Base-by-base conservation (phyloP, 2,797 vertebrate genomes). In the Chaunax sp. region DNA sequence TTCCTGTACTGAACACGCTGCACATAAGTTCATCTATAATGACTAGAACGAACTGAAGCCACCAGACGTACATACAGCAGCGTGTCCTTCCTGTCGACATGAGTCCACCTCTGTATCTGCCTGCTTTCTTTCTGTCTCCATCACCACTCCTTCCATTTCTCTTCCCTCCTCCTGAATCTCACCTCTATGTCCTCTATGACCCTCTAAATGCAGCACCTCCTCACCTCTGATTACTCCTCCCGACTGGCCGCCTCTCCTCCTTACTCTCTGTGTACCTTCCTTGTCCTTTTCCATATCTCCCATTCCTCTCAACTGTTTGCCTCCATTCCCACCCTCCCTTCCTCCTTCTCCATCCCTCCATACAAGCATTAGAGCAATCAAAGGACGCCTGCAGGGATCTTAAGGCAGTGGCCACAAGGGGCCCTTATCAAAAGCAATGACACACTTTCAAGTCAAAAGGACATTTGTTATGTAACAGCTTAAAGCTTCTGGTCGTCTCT, bases 391-490 rank as follows among this genome's bases (percentile, higher is more conserved):
- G 50, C 54, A 43, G 64, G 63, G 64, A 71, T 64, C 76, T 82
- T 78, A 25, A 63, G 73, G 66, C 75, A 10, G 43, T 10, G 64
- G 56, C 75, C 81, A 67, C 75, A 28, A 73, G 72, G 74, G 80
- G 64, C 71, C 58, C 70, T 88, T 69, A 84, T 87, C 84, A 67
- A 65, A 68, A 80, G 66, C 78, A 78, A 88, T 83, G 83, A 86
- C 87, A 91, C 82, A 88, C 87, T 89, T 90, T 64, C 81, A 87
- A 87, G 87, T 87, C 83, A 83, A 87, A 80, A 80, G 86, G 82
- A 87, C 73, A 59, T 80, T 79, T 86, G 83, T 91, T 91, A 89
- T 43, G 66, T 86, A 90, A 91, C 73, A 69, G 82, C 78, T 83
- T 82, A 76, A 87, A 83, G 78, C 82, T 76, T 70, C 33, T 66